Evolutionary conservation across 2,113 vertebrate genomes (phyloP), one percentile per base, ranked within the genome.

Genomic region (Oreocharis arfaki): DNA sequence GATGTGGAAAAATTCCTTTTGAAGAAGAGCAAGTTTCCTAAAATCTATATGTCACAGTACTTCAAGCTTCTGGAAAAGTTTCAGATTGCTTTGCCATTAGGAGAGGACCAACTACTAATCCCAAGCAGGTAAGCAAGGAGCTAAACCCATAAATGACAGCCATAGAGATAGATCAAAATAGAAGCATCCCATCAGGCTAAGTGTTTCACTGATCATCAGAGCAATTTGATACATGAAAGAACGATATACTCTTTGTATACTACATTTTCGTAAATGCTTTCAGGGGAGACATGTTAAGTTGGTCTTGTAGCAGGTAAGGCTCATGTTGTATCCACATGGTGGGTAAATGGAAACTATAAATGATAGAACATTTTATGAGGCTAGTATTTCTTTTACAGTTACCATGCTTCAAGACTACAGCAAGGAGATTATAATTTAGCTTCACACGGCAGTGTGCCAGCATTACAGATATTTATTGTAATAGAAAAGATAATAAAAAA

Each of bases 11-110:
- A 95, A 92, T 98, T 98, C 93, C 98, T 99, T 81, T 98, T 96
- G 22, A 98, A 99, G 96, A 98, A 98, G 52, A 98, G 92, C 93
- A 98, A 98, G 93, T 99, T 99, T 95, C 99, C 99, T 13, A 98
- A 98, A 95, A 97, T 97, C 68, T 98, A 99, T 94, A 96, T 98
- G 96, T 96, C 96, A 12, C 99, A 99, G 77, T 99, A 99, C 96
- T 98, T 99, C 28, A 99, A 98, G 60, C 98, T 99, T 77, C 97
- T 99, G 95, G 99, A 99, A 96, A 99, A 99, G 96, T 99, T 99
- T 80, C 99, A 99, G 96, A 99, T 99, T 65, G 99, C 98, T 63
- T 96, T 99, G 87, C 99, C 99, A 5, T 98, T 99, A 57, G 98
- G 99, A 61, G 98, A 99, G 23, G 98, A 99, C 74, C 98, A 99